phyloP scores from a whole-genome alignment of 2,113 vertebrate species.

The Tonatia bakeri region DNA sequence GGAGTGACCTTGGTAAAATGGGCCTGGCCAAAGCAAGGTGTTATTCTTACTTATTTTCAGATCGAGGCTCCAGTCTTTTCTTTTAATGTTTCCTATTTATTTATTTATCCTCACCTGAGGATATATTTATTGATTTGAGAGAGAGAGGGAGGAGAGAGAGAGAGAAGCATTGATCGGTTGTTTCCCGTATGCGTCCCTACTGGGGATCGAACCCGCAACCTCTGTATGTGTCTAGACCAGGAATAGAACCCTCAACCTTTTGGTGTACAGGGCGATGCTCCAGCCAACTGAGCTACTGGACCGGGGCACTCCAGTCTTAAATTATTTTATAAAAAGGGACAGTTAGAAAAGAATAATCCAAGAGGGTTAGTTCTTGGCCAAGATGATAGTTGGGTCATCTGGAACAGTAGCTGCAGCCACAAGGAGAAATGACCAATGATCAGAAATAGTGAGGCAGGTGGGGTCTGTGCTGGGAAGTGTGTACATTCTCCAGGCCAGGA shows the following conservation, averaged over 20 bases:
- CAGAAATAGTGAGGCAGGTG: background rate
- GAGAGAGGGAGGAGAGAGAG: too few species aligned
- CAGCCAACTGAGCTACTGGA: too few species aligned
- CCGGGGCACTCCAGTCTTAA: background rate
- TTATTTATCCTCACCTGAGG: too few species aligned
- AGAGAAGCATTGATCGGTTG: too few species aligned
- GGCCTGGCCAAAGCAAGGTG: background rate
- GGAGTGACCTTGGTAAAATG: fast-evolving
- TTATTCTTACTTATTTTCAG: background rate
- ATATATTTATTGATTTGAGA: too few species aligned
- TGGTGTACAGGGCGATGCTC: too few species aligned
- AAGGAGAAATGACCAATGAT: background rate
- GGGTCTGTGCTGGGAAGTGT: background rate
- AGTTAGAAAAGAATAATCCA: background rate
- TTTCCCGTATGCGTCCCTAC: too few species aligned
- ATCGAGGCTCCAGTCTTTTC: background rate
- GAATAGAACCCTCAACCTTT: too few species aligned
- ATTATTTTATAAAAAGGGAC: background rate
- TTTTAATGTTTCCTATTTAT: too few species aligned
- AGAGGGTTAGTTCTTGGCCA: background rate
- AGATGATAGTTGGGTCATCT: background rate
- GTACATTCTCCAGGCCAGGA: background rate
- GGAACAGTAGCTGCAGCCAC: background rate
- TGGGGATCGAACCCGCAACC: too few species aligned
- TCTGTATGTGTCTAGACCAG: too few species aligned